Evolutionary conservation across 23 tunicate species (phyloP).

Genomic region (Ciona savignyi): DNA sequence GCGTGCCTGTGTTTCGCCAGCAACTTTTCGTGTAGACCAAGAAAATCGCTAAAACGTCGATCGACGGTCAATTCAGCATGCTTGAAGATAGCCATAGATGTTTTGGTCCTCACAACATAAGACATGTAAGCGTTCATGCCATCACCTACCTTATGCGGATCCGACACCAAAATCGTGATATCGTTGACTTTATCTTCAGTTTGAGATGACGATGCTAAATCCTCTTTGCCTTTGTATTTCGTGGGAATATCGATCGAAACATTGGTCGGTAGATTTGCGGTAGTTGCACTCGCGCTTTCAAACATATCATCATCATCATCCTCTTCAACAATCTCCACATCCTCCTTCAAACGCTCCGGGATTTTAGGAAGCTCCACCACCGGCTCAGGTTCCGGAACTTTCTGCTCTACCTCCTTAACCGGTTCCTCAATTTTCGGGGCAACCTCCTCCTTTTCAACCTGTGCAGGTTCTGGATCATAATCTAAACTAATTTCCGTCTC

Average conservation of each 20-base stretch:
- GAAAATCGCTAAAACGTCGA: conserved; percentile 93
- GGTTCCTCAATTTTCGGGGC: not conserved
- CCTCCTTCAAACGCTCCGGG: not conserved
- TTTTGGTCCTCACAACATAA: conserved; percentile 77
- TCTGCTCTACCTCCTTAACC: not conserved
- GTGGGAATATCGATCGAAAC: not conserved
- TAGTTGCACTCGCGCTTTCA: not conserved
- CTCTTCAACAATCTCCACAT: not conserved
- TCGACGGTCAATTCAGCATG: conserved; percentile 72
- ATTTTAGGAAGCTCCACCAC: not conserved
- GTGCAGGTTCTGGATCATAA: not conserved
- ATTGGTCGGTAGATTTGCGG: not conserved
- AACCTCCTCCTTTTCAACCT: not conserved
- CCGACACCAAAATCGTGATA: conserved; percentile 61
- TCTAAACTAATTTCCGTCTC: not conserved
- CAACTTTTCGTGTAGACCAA: conserved; percentile 87
- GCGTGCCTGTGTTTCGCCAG: conserved; percentile 88
- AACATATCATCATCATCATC: conserved; percentile 18
- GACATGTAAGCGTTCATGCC: conserved; percentile 96
- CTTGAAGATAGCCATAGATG: conserved; percentile 74
- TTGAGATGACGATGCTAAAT: not conserved
- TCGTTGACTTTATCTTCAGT: conserved; percentile 33
- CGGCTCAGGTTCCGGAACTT: not conserved
- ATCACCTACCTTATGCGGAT: conserved; percentile 90
- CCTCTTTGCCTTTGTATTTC: not conserved